Evolutionary conservation across 2,888 invertebrate species (phyloP).

Genomic region (Eubasilissa splendida): DNA sequence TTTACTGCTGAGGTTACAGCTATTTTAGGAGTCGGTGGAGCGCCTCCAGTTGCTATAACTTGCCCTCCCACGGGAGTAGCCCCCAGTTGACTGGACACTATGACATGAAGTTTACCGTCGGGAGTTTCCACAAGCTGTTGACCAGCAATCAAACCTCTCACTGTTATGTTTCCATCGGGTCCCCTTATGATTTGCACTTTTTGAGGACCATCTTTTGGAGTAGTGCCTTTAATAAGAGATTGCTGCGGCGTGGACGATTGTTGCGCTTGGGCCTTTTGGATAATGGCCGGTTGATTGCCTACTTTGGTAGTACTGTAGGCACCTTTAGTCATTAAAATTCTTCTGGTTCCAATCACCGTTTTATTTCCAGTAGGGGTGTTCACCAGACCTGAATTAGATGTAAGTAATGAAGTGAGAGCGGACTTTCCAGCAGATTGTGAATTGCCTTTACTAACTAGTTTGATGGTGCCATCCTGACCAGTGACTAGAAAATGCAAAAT

Average conservation of each 20-base stretch:
- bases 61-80: constrained; percentile 69
- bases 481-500: constrained; percentile 62
- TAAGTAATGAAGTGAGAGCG: constrained; percentile 78
- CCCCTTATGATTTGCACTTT: constrained; percentile 93
- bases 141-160: constrained; percentile 91
- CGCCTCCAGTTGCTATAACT: constrained; percentile 63
- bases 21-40: constrained; percentile 55
- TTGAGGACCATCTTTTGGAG: constrained; percentile 74
- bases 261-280: constrained; percentile 69
- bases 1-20: constrained; percentile 56
- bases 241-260: constrained; percentile 63
- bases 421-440: constrained; percentile 76
- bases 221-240: constrained; percentile 71
- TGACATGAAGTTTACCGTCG: constrained; percentile 92
- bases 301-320: constrained; percentile 79
- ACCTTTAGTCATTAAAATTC: constrained; percentile 85
- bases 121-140: constrained; percentile 95
- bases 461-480: constrained; percentile 75
- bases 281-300: constrained; percentile 74
- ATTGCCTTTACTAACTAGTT: constrained; percentile 78
- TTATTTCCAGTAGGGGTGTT: constrained; percentile 75
- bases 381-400: constrained; percentile 67
- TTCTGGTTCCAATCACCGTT: constrained; percentile 74
- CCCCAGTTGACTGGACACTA: constrained; percentile 77
- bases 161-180: constrained; percentile 92